Percentiles rank a stretch among this genome's conserved stretches.
phyloP scores from a whole-genome alignment of 1,140 invertebrate species.

The Drosophila ohnishii region DNA sequence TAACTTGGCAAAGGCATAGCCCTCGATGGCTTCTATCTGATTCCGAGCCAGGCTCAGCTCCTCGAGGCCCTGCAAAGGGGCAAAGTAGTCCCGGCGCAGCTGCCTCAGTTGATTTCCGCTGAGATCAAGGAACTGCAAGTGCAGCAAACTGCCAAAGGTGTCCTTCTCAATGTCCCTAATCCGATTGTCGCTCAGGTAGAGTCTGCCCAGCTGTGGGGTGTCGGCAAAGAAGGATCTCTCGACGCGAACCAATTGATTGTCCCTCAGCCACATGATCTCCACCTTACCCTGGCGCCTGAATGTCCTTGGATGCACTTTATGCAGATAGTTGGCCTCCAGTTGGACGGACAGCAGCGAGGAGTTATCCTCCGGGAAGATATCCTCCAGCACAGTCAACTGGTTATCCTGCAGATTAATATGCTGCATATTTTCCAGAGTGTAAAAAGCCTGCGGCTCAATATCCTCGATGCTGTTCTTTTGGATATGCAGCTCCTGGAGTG shows the following conservation, averaged over 20 bases:
- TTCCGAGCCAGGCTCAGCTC: constrained; percentile 88
- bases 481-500: constrained; percentile 92
- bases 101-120: constrained; percentile 89
- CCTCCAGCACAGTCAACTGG: constrained; percentile 89
- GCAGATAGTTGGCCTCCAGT: constrained; percentile 92
- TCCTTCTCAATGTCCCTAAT: constrained; percentile 91
- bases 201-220: constrained; percentile 88
- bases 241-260: constrained; percentile 90
- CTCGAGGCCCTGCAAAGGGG: constrained; percentile 86
- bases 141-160: constrained; percentile 90
- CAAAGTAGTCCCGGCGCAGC: constrained; percentile 87
- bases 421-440: constrained; percentile 91
- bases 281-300: constrained; percentile 90
- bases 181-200: constrained; percentile 93
- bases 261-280: constrained; percentile 93
- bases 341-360: constrained; percentile 93
- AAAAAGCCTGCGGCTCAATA: constrained; percentile 92
- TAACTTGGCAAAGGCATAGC: constrained; percentile 86
- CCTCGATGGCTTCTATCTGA: constrained; percentile 85
- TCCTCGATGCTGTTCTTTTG: constrained; percentile 93
- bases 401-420: constrained; percentile 95
- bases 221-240: constrained; percentile 90
- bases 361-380: constrained; percentile 89
- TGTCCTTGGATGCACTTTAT: constrained; percentile 90
- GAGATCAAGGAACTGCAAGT: constrained; percentile 90